Percentiles rank a stretch among this genome's conserved stretches.
Conservation (phyloP, 2,888 invertebrate genomes). For the Xanthostigma xanthostigma region DNA sequence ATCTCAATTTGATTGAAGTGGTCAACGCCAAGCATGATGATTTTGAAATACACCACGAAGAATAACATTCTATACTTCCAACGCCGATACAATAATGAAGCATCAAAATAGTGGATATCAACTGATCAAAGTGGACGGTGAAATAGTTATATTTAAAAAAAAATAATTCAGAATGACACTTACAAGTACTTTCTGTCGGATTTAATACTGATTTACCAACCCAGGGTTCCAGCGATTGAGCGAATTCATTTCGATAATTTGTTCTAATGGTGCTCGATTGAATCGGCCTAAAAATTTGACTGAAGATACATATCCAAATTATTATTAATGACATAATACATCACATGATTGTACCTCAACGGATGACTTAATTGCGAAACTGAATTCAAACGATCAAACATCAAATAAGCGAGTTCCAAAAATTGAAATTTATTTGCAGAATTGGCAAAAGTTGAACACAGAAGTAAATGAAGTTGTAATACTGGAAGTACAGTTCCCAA, state of each 20-base stretch:
- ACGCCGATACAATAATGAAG: too few relatives aligned
- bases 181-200: constrained; percentile 26
- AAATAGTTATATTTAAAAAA: too few relatives aligned
- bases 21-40: too few relatives aligned
- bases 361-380: constrained; percentile 49
- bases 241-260: constrained; percentile 48
- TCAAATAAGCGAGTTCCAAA: constrained; percentile 48
- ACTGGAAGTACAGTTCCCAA: constrained; percentile 49
- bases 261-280: constrained; percentile 36
- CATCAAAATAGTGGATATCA: too few relatives aligned
- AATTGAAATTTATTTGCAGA: constrained; percentile 62
- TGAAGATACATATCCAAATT: neutral
- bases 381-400: constrained; percentile 48
- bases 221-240: constrained; percentile 44
- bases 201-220: constrained; percentile 32
- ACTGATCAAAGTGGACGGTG: too few relatives aligned
- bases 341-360: constrained; percentile 28
- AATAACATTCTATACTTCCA: too few relatives aligned
- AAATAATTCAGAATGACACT: neutral
- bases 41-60: too few relatives aligned
- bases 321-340: constrained; percentile 3
- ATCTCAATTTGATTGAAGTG: too few relatives aligned
- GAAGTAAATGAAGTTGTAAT: constrained; percentile 50
- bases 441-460: constrained; percentile 54
- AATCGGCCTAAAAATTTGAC: constrained; percentile 26